These are phyloP conservation scores for Pipa parva DNA, from an alignment of 2,113 vertebrate genomes.

Conservation along the genomic window DNA sequence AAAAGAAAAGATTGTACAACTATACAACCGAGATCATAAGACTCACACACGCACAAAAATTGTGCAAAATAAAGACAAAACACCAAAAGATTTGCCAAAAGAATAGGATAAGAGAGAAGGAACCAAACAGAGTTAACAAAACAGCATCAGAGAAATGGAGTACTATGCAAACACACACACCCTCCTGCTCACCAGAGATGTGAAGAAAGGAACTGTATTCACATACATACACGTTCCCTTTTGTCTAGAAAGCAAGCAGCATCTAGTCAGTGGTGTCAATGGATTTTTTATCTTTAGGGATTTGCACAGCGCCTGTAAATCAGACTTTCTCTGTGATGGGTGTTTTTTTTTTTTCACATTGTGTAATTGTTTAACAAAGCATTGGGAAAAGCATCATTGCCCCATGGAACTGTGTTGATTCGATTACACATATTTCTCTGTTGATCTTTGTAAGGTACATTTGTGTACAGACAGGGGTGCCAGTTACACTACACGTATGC, in stretches of 20 bases:
- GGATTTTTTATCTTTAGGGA: slow-evolving; percentile 16
- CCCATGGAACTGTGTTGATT: slow-evolving; percentile 13
- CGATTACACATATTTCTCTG: slow-evolving; percentile 2
- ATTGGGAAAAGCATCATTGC: slow-evolving; percentile 15
- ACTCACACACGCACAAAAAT: slow-evolving; percentile 5
- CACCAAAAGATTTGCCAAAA: not conserved
- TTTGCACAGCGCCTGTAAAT: slow-evolving; percentile 18
- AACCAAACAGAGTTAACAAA: not conserved
- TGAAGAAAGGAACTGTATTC: slow-evolving; percentile 4
- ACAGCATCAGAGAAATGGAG: slow-evolving; percentile 12
- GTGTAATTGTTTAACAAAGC: not conserved
- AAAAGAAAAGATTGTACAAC: slow-evolving; percentile 24
- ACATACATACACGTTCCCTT: slow-evolving; percentile 18
- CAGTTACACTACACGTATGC: slow-evolving; percentile 3
- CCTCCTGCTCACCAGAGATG: slow-evolving; percentile 5
- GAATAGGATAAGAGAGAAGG: not conserved
- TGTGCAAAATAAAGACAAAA: not conserved
- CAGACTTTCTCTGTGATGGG: slow-evolving; percentile 2
- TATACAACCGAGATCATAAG: not conserved
- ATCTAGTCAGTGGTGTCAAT: slow-evolving; percentile 20
- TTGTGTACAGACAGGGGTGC: not conserved
- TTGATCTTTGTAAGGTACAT: not conserved
- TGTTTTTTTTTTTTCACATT: slow-evolving; percentile 9
- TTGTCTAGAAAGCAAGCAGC: slow-evolving; percentile 27
- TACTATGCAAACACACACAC: slow-evolving; percentile 29